Base-by-base conservation (phyloP, 2,797 vertebrate genomes). In the Cygnus olor region DNA sequence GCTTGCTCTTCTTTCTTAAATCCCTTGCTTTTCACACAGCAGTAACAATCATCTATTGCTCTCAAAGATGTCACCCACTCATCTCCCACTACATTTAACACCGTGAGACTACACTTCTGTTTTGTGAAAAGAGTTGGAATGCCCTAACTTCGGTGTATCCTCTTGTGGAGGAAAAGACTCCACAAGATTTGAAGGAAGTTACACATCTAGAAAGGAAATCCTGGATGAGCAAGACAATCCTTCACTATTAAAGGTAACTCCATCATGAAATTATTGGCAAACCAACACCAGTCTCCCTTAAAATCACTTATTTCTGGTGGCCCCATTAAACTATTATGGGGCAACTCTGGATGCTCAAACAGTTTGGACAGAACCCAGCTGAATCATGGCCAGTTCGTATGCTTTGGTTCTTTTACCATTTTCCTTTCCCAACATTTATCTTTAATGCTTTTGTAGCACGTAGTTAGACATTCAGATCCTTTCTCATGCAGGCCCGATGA, bases 401-500 rank as follows among this genome's bases (percentile, higher is more conserved):
- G 6, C 54, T 81, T 65, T 3, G 10, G 25, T 8, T 85, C 36
- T 84, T 80, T 57, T 18, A 74, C 27, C 30, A 80, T 89, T 68
- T 69, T 13, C 49, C 36, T 92, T 87, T 85, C 42, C 42, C 42
- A 69, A 27, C 94, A 89, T 92, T 95, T 91, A 88, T 92, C 89
- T 81, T 38, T 76, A 91, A 86, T 77, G 80, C 42, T 73, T 79
- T 86, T 79, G 70, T 80, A 95, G 77, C 68, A 94, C 81, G 80
- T 51, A 88, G 56, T 84, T 96, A 87, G 73, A 88, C 90, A 96
- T 93, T 82, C 94, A 96, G 86, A 85, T 60, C 71, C 47, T 82
- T 82, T 88, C 66, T 80, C 78, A 90, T 34, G 44, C 49, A 20
- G 74, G n/a, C 47, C 78, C 78, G 87, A 57, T 87, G 86, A 95